These are phyloP conservation scores for Elephantulus edwardii DNA, from an alignment of 2,113 vertebrate species.

Conservation along the genomic window DNA sequence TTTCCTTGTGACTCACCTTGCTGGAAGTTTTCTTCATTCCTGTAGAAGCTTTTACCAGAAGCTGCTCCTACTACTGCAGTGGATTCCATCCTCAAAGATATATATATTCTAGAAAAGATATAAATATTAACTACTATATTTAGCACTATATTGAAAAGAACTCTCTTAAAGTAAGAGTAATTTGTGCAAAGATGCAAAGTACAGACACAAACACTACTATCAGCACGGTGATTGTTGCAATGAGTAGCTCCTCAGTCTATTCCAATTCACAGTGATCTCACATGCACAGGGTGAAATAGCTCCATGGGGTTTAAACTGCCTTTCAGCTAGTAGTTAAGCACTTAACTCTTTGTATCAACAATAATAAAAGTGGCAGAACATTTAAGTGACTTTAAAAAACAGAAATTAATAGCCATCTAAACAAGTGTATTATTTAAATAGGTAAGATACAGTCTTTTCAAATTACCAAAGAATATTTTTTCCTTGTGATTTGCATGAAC, in stretches of 20 bases:
- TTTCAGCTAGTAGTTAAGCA: too few relatives aligned
- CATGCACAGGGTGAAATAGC: too few relatives aligned
- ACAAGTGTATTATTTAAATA: background rate
- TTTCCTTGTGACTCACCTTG: conserved; percentile 43
- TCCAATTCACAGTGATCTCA: background rate
- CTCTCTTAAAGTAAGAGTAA: background rate
- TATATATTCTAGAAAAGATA: conserved; percentile 42
- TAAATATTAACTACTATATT: conserved; percentile 18
- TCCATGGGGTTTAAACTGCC: too few relatives aligned
- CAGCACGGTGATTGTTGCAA: background rate
- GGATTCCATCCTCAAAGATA: conserved; percentile 43
- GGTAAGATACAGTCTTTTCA: background rate
- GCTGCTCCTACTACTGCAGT: background rate
- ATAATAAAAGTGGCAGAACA: background rate
- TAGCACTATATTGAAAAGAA: background rate
- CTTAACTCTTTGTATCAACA: background rate
- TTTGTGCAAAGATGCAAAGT: background rate
- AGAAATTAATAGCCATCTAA: background rate
- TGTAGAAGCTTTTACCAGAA: background rate
- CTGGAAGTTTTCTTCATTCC: background rate
- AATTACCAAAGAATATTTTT: conserved; percentile 39
- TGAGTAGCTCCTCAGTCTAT: too few relatives aligned
- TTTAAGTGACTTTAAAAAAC: background rate
- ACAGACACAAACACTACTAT: background rate
- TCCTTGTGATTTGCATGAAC: too few relatives aligned